Base-by-base conservation (phyloP, 2,113 vertebrate species). In the Gadus macrocephalus region DNA sequence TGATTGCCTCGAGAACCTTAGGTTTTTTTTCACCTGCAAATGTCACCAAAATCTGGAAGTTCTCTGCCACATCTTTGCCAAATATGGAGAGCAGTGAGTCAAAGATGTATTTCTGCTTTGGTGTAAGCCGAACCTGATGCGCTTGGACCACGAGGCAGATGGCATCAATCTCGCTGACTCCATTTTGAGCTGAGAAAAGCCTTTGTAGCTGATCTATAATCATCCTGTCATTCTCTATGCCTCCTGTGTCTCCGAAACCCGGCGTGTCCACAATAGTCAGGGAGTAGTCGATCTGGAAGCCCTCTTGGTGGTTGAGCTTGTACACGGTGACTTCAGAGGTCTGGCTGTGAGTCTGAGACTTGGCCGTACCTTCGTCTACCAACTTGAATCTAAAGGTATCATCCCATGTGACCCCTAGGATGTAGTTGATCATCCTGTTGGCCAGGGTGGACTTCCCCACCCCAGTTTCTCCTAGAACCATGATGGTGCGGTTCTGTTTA, bases 231-330 rank as follows among this genome's bases (percentile, higher is more conserved):
- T 62, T 76, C 0, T 15, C 6, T 20, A 81, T 77, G 15, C 83
- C 87, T 67, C 81, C 64, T 0, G 82, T 83, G 9, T 87, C 81
- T 17, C 83, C 89, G 71, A 91, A 90, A 0, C 87, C 89, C n/a
- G 87, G 90, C 0, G 86, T 89, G 78, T 91, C 90, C 1, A 89
- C 73, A 0, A 92, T 70, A 4, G 85, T 90, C 20, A 91, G 8
- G 0, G 87, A 87, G 70, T 53, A 79, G 0, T 67, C 19, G 1
- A 87, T 66, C 4, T 59, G 14, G 28, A 90, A 89, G 0, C 80
- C 83, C 0, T 79, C 35, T 15, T 64, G 69, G 59, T 81, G 35
- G 66, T 86, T 27, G 58, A 92, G 17, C 49, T 83, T 60, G 38
- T 90, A 91, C 12, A 76, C 83, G 0, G 78, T 87, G 69, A 91